Evolutionary conservation across 2,113 vertebrate species (phyloP), one percentile per base, ranked within the genome.

Genomic region (Xenopus laevis): DNA sequence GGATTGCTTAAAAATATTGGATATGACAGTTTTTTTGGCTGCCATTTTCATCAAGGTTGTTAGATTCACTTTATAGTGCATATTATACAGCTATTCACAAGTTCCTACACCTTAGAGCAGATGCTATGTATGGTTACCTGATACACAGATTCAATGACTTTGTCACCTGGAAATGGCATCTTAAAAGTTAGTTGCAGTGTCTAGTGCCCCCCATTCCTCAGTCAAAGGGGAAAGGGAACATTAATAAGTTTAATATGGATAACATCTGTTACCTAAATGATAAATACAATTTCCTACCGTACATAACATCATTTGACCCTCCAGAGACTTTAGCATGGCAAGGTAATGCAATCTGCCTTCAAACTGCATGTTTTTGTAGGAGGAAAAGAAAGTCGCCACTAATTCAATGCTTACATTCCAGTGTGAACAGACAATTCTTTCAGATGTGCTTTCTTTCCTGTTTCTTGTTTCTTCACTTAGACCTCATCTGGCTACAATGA

Each of bases 231-330:
- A 5, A 40, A 40, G 33, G 47, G 12, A 52, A 59, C 27, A 63
- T n/a, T 17, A 27, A 27, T 27, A 27, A 27, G 23, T 63, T 50
- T 40, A 63, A 57, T 90, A 88, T 92, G 90, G 81, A 84, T 94
- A 94, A 89, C 92, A 94, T 92, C 93, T 93, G 91, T 92, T 92
- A 90, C 90, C 87, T 84, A 90, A 89, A 92, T 89, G 90, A 91
- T 87, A 77, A 76, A 85, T 81, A 85, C 2, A 33, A 73, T 55
- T 47, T 13, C 5, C 20, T 33, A 23, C 16, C 64, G 50, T 17
- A 69, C 27, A 64, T 55, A 21, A 53, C 33, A 59, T 45, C 40
- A 45, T 57, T 45, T 6, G 91, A 93, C 91, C 58, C 71, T 81
- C 87, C 2, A 81, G 87, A 90, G 88, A 89, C 89, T 88, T 65